Base-by-base conservation (phyloP, 2,797 vertebrate species). In the Trachurus trachurus region DNA sequence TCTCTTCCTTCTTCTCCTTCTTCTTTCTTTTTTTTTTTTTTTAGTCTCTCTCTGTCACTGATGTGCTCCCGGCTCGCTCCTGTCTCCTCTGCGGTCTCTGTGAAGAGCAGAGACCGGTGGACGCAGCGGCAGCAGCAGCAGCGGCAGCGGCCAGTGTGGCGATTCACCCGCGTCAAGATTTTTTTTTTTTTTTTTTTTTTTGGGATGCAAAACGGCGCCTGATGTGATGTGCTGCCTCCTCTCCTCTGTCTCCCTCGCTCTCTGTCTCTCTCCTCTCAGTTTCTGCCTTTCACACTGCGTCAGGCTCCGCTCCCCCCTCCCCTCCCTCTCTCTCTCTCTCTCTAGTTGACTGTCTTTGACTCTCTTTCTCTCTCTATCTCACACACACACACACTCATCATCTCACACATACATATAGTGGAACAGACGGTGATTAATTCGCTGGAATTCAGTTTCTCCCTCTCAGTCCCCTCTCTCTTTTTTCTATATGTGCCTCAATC, bases 261-360 rank as follows among this genome's bases (percentile, higher is more conserved):
- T 87, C 82, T 42, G 66, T 86, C 88, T 89, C 86, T 90, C 87
- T 81, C 66, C 84, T 82, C 88, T 88, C 88, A 80, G 87, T 83
- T 85, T 88, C 83, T 91, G 87, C 81, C 80, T 85, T 85, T 91
- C 88, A 91, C 90, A 93, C 92, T 93, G 91, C 92, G 90, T 94
- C 93, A 92, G 92, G 88, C 90, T 89, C 83, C 80, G 60, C 85
- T 86, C 82, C 45, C 49, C 82, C 80, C 76, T 31, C 66, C 73
- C 7, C 73, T 42, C 80, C 80, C 81, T 45, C 56, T 54, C 66
- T 44, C 66, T 61, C 52, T 71, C 69, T 82, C 70, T 50, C 77
- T 67, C 70, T 59, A 3, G 66, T 19, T 21, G 54, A 42, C 62
- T 76, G 61, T 53, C 73, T 80, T 58, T 83, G 77, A 74, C 44